Evolutionary conservation across 2,113 vertebrate species (phyloP).

Genomic region (Xiphias gladius): DNA sequence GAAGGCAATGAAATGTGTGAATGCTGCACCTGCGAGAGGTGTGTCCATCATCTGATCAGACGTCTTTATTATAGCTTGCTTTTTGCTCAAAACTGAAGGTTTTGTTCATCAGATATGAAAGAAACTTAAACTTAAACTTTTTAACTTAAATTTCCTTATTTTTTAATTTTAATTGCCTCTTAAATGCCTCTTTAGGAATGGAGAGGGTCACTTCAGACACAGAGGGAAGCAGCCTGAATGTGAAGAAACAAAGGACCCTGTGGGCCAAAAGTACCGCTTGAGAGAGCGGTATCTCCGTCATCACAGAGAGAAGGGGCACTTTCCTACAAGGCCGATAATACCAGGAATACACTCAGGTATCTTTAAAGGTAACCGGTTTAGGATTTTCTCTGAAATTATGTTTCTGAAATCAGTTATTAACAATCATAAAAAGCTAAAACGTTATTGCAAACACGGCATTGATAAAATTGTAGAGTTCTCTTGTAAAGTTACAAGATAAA

Average conservation of each 20-base stretch:
- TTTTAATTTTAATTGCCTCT: neutral
- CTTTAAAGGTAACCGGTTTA: slow-evolving; percentile 57
- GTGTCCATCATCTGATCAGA: slow-evolving; percentile 48
- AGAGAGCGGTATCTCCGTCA: slow-evolving; percentile 90
- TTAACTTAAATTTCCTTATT: neutral
- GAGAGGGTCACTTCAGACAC: slow-evolving; percentile 89
- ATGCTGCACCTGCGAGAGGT: slow-evolving; percentile 95
- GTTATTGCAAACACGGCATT: neutral
- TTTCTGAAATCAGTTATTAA: neutral
- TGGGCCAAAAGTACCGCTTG: slow-evolving; percentile 88
- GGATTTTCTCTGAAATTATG: neutral
- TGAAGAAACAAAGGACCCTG: slow-evolving; percentile 77
- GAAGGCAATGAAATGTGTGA: slow-evolving; percentile 95
- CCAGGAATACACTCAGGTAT: slow-evolving; percentile 79
- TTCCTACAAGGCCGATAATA: slow-evolving; percentile 59
- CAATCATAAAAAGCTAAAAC: neutral
- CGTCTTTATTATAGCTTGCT: neutral
- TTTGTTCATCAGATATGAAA: neutral
- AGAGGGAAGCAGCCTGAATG: slow-evolving; percentile 77
- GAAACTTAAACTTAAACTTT: too few relatives aligned
- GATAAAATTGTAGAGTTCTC: too few relatives aligned
- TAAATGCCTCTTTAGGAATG: slow-evolving; percentile 82
- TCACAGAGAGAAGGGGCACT: slow-evolving; percentile 82
- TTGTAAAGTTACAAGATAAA: neutral
- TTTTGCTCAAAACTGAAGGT: neutral